phyloP scores from a whole-genome alignment of 2,888 invertebrate species.

The Cheilosia urbana region DNA sequence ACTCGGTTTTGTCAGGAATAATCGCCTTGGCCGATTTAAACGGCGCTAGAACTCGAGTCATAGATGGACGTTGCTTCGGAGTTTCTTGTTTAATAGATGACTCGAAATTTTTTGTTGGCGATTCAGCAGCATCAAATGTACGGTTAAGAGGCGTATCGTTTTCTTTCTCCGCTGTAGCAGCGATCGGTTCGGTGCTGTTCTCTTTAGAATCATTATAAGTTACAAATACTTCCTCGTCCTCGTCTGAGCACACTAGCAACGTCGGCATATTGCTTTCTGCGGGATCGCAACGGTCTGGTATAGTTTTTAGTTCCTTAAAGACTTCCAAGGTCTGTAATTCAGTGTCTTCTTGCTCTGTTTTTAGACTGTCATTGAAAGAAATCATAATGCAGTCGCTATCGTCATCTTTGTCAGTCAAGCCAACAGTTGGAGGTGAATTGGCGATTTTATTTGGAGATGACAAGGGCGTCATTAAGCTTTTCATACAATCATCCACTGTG shows the following conservation, averaged over 20 bases:
- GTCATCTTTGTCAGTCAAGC: conserved; percentile 21
- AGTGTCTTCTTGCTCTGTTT: conserved; percentile 11
- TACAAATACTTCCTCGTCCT: neutral
- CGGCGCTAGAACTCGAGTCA: conserved; percentile 78
- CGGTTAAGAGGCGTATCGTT: neutral
- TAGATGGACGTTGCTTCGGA: conserved; percentile 41
- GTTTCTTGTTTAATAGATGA: conserved; percentile 27
- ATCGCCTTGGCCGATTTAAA: conserved; percentile 67
- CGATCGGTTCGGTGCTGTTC: neutral
- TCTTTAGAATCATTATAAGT: neutral
- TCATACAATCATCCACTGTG: conserved; percentile 59
- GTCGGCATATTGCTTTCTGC: conserved; percentile 77
- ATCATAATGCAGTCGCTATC: conserved; percentile 69
- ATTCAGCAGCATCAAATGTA: conserved; percentile 41
- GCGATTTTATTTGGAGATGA: neutral
- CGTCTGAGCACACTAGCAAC: conserved; percentile 76
- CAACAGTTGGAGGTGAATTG: neutral
- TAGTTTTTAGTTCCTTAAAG: neutral
- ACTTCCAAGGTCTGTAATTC: neutral
- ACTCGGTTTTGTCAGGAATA: conserved; percentile 39
- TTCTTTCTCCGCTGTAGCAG: conserved; percentile 32
- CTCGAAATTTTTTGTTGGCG: conserved; percentile 47
- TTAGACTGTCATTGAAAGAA: conserved; percentile 50
- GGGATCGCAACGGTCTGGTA: conserved; percentile 6
- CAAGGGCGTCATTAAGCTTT: conserved; percentile 1